phyloP scores from a whole-genome alignment of 2,113 vertebrate species.

The Macaca nemestrina region DNA sequence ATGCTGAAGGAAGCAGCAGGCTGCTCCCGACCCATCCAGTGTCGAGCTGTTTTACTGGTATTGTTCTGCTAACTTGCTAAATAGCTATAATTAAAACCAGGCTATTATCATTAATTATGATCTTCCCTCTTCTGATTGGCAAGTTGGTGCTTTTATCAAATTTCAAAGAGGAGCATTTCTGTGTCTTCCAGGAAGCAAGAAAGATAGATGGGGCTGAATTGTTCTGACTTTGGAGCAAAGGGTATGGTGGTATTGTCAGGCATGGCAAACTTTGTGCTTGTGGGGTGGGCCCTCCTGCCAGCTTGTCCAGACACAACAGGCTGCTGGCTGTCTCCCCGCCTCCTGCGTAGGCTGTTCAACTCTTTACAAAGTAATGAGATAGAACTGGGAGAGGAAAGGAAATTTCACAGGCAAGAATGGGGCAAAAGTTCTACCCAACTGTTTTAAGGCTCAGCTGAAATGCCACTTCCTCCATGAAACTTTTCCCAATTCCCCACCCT shows the following conservation, averaged over 20 bases:
- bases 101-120: slow-evolving; percentile 79
- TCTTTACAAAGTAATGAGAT: neutral
- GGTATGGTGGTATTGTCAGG: neutral
- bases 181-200: slow-evolving; percentile 23
- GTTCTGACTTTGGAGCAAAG: slow-evolving; percentile 43
- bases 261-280: neutral
- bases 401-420: neutral
- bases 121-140: slow-evolving; percentile 72
- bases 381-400: neutral
- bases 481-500: neutral
- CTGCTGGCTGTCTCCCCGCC: neutral
- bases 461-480: neutral
- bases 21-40: slow-evolving; percentile 42
- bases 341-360: neutral
- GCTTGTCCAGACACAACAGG: slow-evolving; percentile 44
- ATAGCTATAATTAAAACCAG: slow-evolving; percentile 76
- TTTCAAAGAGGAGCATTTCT: slow-evolving; percentile 63
- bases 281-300: neutral
- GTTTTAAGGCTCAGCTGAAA: neutral
- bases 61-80: slow-evolving; percentile 81
- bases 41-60: slow-evolving; percentile 61
- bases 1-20: slow-evolving; percentile 42
- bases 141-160: slow-evolving; percentile 66
- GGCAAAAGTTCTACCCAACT: neutral
- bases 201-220: neutral